These are phyloP conservation scores for Andrena praecox DNA, from an alignment of 2,888 invertebrate genomes.

Conservation along the genomic window DNA sequence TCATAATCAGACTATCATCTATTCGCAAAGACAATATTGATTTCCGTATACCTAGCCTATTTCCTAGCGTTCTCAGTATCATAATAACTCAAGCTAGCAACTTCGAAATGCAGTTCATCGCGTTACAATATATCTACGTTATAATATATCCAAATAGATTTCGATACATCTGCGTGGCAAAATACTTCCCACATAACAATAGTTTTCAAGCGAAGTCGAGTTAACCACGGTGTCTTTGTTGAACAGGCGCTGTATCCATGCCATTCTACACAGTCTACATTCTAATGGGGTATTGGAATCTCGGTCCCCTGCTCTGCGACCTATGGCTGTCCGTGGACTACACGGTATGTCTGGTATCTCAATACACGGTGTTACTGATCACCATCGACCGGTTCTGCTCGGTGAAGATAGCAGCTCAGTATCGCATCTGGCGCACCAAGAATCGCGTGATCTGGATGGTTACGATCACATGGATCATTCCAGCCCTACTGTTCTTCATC, in stretches of 20 bases:
- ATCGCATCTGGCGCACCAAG: conserved; percentile 98
- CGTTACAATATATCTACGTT: no score
- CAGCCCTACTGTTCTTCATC: conserved; percentile 97
- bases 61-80: no score
- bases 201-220: neutral
- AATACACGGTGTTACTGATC: conserved; percentile 99
- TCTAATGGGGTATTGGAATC: conserved; percentile 97
- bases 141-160: no score
- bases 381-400: conserved; percentile 99
- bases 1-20: no score
- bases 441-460: conserved; percentile 98
- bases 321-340: conserved; percentile 99
- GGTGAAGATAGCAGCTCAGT: conserved; percentile 98
- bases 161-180: no score
- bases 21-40: no score
- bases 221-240: conserved; percentile 47
- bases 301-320: conserved; percentile 98
- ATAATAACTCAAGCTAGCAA: no score
- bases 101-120: no score
- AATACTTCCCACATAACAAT: neutral
- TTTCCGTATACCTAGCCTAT: no score
- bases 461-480: conserved; percentile 98
- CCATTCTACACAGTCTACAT: conserved; percentile 99
- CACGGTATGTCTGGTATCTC: conserved; percentile 99
- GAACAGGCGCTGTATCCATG: conserved; percentile 96